Evolutionary conservation across 2,113 vertebrate species (phyloP).

Genomic region (Zapornia atra): DNA sequence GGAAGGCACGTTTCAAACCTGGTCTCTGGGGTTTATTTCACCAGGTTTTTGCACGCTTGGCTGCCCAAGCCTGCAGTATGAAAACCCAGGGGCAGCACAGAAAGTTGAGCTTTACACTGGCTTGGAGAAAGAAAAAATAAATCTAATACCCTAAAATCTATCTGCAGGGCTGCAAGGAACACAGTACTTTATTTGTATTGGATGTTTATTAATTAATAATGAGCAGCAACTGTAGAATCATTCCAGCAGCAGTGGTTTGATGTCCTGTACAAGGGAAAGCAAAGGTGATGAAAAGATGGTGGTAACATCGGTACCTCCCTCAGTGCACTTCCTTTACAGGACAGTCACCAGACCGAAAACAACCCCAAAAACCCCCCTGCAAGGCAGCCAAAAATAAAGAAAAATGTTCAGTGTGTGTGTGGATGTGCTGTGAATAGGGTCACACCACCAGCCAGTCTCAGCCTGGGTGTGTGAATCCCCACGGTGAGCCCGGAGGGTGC

Average conservation of each 20-base stretch:
- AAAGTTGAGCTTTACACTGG: not conserved
- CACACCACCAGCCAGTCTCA: not conserved
- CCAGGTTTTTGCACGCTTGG: conserved; percentile 38
- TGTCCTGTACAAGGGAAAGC: not conserved
- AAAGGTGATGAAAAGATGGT: not conserved
- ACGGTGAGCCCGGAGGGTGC: not conserved
- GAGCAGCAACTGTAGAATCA: not conserved
- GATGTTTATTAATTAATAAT: not conserved
- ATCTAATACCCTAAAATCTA: not conserved
- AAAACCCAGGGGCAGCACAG: not conserved
- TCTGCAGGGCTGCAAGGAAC: not conserved
- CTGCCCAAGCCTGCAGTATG: not conserved
- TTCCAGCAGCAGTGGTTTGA: not conserved
- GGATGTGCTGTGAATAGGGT: not conserved
- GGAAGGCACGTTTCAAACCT: not conserved
- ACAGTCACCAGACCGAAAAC: not conserved
- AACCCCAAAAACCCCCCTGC: not conserved
- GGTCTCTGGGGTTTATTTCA: conserved; percentile 12
- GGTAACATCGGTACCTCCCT: not conserved
- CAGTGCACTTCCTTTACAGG: not conserved
- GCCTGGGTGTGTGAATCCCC: not conserved
- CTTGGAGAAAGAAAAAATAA: not conserved
- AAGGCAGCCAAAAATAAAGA: not conserved
- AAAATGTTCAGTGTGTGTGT: not conserved
- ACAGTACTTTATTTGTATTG: not conserved